Evolutionary conservation across 2,888 invertebrate species (phyloP), one percentile per base, ranked within the genome.

Genomic region (Tipula confusa): DNA sequence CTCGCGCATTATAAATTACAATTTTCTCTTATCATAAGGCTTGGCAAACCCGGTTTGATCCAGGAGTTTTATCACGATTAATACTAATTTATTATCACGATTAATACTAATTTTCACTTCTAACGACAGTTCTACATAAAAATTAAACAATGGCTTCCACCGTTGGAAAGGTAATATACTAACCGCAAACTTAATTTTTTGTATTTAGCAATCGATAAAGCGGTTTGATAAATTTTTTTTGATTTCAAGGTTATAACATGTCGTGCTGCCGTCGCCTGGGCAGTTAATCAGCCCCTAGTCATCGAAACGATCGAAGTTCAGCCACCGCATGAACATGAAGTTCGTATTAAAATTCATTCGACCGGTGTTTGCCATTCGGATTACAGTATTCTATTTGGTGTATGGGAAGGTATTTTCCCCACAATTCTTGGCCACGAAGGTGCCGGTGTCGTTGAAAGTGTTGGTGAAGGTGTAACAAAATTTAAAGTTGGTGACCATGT

Each of bases 211-310:
- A n/a, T n/a, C n/a, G n/a, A n/a, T n/a, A n/a, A n/a, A n/a, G n/a
- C n/a, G n/a, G n/a, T n/a, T n/a, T n/a, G n/a, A n/a, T n/a, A n/a
- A n/a, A n/a, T n/a, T n/a, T n/a, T n/a, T n/a, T n/a, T 79, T 18
- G 9, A 15, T 80, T 85, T 90, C 90, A 43, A 95, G 94, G 92
- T 93, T 82, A 98, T 99, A 86, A 94, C 93, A 87, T 99, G 99
- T 89, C 93, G 93, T 87, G 99, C 99, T 28, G 99, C 98, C 1
- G 97, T 99, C 18, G 98, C 99, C 4, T 99, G 99, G 99, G 95
- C 93, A 86, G 93, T 97, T 83, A 97, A 97, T 86, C 93, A 96
- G 87, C 96, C 97, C 7, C 91, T 99, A 29, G 92, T 93, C 0
- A 92, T 99, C 83, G 99, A 99, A 90, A 95, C 95, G 83, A 92